Evolutionary conservation across 2,113 vertebrate species (phyloP), one percentile per base, ranked within the genome.

Genomic region (Lasiurus borealis): DNA sequence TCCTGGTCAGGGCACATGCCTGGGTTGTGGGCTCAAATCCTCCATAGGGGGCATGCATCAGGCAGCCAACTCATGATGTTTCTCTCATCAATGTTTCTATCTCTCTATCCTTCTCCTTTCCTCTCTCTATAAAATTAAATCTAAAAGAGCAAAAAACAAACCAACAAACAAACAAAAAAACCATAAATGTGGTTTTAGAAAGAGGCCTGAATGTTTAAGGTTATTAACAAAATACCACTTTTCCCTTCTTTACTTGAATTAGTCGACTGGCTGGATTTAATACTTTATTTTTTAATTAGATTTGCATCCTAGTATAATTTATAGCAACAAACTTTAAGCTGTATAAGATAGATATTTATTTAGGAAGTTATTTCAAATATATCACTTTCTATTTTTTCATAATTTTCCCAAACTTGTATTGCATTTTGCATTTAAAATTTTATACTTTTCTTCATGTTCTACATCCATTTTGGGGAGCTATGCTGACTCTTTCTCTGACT

Each of bases 311-410:
- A 75, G 1, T 50, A 10, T 80, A 88, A 94, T 44, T 86, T 88
- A 93, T 59, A 89, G 21, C 8, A 84, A 52, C 16, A 54, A 27
- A 72, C 3, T 54, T 50, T 52, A 91, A 94, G 13, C 14, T 31
- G 27, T 75, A 2, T 21, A 64, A 94, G 21, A 5, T 52, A 75
- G 88, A 88, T 59, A 88, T 77, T 88, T 93, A 77, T 25, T 31
- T 72, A 9, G 3, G 10, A 62, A 62, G 59, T 62, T 62, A 23
- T 62, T 62, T 62, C 59, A 62, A 62, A 27, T 21, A 86, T 40
- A 82, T 87, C 25, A 29, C 5, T 93, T 96, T 86, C 52, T 91
- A 78, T 69, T 92, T 90, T 90, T n/a, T 66, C 9, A 85, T 92
- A 64, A 57, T 64, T 87, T 85, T 6, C 40, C 68, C 14, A 88